Evolutionary conservation across 2,888 invertebrate genomes (phyloP), one percentile per base, ranked within the genome.

Genomic region (Parnassius orleans): DNA sequence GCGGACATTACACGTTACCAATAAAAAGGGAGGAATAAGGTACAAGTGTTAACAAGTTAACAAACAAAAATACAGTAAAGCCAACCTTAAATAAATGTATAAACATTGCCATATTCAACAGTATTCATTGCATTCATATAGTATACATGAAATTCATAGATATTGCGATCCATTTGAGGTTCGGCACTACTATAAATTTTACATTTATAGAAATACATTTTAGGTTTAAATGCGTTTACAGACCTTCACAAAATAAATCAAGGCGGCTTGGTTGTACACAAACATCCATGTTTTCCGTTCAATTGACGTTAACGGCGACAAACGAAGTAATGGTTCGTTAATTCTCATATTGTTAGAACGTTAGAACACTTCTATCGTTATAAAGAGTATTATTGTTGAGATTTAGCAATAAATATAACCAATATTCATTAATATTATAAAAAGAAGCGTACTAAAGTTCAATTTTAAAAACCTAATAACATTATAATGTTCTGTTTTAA

Each of bases 281-380:
- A 58, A 54, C 63, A 63, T 58, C 58, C 46, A 63, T 58, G 58
- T 63, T 63, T 62, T 63, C 63, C 58, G 63, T 58, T 58, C 54
- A 54, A 58, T 53, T 63, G 58, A 63, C 58, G 50, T 63, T 63
- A 58, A 63, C 63, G 63, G 63, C 63, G 58, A 63, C 54, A 54
- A 44, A 63, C 63, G 58, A 63, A 63, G 63, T 55, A 63, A 58
- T 63, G 63, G 63, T 63, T 63, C 63, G 63, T 63, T 63, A 63
- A 63, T 58, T 58, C 58, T 54, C 41, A 51, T 58, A 63, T 63
- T 58, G 63, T 33, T 50, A 50, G 50, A 53, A 58, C 63, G 63
- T 33, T 50, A 50, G 50, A 53, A 58, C 63, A 63, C 55, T 63
- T 58, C 58, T 63, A 58, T 63, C 57, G 63, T 55, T 58, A 58